Conservation (phyloP, 2,888 invertebrate species). For the Cetonia aurata region DNA sequence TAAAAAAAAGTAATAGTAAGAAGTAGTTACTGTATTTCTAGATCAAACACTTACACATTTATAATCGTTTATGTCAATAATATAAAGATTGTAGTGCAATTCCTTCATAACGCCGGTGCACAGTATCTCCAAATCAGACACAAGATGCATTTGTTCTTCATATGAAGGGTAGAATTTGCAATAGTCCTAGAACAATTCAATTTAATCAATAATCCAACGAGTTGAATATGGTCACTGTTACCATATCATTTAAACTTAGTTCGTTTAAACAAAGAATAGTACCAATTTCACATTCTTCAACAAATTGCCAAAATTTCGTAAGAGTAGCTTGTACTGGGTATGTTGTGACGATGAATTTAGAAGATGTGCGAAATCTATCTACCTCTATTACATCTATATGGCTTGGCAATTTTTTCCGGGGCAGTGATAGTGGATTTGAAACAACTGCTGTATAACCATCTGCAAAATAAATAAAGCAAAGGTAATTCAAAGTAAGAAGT, state of each 20-base stretch:
- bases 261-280: constrained; percentile 65
- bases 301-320: constrained; percentile 67
- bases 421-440: constrained; percentile 60
- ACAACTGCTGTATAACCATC: constrained; percentile 60
- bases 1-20: no score
- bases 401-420: no score
- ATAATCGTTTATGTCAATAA: background rate
- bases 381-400: constrained; percentile 67
- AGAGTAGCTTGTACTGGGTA: constrained; percentile 65
- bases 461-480: no score
- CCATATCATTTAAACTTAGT: constrained; percentile 61
- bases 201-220: no score
- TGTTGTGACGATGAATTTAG: constrained; percentile 66
- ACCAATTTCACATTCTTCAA: constrained; percentile 62
- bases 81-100: constrained; percentile 48
- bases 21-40: no score
- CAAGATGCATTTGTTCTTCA: background rate
- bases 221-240: no score
- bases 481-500: no score
- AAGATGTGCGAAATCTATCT: constrained; percentile 60
- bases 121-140: constrained; percentile 27
- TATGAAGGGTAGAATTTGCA: constrained; percentile 51
- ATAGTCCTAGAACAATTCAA: constrained; percentile 34
- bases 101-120: constrained; percentile 41
- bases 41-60: no score